phyloP scores from a whole-genome alignment of 1,140 invertebrate genomes.

The Drosophila pectinifera region DNA sequence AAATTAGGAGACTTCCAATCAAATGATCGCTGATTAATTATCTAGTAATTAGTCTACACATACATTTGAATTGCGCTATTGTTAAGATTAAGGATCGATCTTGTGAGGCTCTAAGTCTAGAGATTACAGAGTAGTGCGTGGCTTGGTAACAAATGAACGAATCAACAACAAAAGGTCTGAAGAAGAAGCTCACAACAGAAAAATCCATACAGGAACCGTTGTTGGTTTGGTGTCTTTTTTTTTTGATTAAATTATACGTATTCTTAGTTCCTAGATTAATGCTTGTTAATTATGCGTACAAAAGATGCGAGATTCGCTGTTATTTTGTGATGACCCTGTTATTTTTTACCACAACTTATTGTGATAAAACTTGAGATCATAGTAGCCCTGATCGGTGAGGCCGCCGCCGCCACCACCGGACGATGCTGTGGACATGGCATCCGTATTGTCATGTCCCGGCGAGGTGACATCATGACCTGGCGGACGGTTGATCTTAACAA shows the following conservation, averaged over 20 bases:
- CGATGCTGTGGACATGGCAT: conserved; percentile 73
- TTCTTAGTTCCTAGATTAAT: conserved; percentile 48
- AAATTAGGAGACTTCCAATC: not conserved
- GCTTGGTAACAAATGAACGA: conserved; percentile 75
- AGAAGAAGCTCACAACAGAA: conserved; percentile 65
- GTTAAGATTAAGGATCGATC: conserved; percentile 32
- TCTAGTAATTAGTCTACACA: conserved; percentile 58
- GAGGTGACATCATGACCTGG: conserved; percentile 65
- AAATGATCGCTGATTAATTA: conserved; percentile 21
- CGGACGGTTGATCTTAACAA: conserved; percentile 82
- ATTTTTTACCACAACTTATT: conserved; percentile 87
- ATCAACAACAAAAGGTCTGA: conserved; percentile 55
- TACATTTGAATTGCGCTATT: conserved; percentile 47
- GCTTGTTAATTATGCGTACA: conserved; percentile 59
- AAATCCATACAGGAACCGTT: conserved; percentile 60
- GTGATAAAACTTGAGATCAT: conserved; percentile 88
- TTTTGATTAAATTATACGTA: conserved; percentile 38
- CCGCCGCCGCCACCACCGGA: conserved; percentile 51
- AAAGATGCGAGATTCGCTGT: conserved; percentile 51
- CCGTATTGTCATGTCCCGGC: conserved; percentile 67
- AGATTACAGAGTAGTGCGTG: conserved; percentile 63
- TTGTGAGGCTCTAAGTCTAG: conserved; percentile 36
- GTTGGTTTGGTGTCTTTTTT: conserved; percentile 49
- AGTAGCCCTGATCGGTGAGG: conserved; percentile 87
- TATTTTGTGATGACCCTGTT: conserved; percentile 11